Percentiles rank a stretch among this genome's conserved stretches.
Evolutionary conservation across 2,113 vertebrate genomes (phyloP).

Genomic region (Nicator chloris): DNA sequence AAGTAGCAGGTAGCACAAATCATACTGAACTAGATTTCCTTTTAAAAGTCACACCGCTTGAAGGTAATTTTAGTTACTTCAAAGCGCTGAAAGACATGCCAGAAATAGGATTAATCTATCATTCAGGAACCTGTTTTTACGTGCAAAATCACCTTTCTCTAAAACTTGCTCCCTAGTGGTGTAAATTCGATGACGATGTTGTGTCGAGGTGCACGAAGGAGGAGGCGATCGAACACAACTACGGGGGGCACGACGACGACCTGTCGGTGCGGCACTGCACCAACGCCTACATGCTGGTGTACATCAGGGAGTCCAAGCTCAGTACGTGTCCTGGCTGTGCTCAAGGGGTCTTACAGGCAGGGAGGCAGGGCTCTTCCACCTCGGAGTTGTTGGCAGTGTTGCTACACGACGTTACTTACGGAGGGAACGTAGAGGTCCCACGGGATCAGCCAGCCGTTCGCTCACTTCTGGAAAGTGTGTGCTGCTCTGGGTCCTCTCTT

Average conservation of each 20-base stretch:
- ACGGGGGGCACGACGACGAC: constrained; percentile 95
- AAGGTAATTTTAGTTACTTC: neutral
- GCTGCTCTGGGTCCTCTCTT: neutral
- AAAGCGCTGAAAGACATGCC: neutral
- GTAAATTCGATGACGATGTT: constrained; percentile 97
- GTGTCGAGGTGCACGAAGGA: constrained; percentile 98
- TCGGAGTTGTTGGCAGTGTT: neutral
- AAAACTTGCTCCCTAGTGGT: constrained; percentile 80
- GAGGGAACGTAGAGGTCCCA: fast-evolving
- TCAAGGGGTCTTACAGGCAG: neutral
- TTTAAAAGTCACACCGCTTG: neutral
- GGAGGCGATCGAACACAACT: constrained; percentile 98
- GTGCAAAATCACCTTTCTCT: neutral
- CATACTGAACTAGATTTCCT: neutral
- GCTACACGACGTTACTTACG: fast-evolving
- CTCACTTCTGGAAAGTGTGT: fast-evolving
- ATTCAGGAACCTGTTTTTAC: neutral
- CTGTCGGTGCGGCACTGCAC: constrained; percentile 97
- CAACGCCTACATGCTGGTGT: constrained; percentile 98
- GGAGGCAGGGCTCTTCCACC: neutral
- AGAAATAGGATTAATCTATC: neutral
- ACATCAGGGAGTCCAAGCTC: constrained; percentile 96
- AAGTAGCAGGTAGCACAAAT: neutral
- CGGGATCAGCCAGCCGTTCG: neutral
- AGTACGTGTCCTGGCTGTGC: constrained; percentile 73